Conservation (phyloP, 2,888 invertebrate genomes). For the Rugalucina vietnamica region DNA sequence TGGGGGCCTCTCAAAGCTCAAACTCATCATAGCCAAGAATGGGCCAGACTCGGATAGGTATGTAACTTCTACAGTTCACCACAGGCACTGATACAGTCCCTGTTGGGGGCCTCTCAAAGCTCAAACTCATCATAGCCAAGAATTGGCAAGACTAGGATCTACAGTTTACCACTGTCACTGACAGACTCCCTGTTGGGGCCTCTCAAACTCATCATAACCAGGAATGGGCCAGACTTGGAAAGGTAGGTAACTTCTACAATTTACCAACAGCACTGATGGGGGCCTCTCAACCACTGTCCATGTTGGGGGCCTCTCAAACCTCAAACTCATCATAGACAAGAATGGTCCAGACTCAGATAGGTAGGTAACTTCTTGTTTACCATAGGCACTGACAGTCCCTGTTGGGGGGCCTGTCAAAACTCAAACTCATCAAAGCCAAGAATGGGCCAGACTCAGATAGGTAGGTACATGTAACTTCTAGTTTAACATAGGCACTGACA, state of each 20-base stretch:
- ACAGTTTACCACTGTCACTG: conserved; percentile 97
- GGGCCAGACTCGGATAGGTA: conserved; percentile 95
- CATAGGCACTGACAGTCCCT: conserved; percentile 96
- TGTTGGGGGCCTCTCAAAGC: conserved; percentile 94
- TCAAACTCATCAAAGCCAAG: conserved; percentile 94
- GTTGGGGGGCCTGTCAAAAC: conserved; percentile 94
- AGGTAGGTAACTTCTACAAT: conserved; percentile 89
- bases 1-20: conserved; percentile 94
- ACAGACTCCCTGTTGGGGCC: conserved; percentile 96
- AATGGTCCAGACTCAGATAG: conserved; percentile 96
- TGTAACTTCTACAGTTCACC: conserved; percentile 90
- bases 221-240: conserved; percentile 96
- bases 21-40: conserved; percentile 94
- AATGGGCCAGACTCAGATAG: conserved; percentile 96
- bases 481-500: conserved; percentile 96
- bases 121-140: conserved; percentile 94
- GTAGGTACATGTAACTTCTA: conserved; percentile 88
- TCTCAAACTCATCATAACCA: conserved; percentile 94
- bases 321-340: conserved; percentile 94
- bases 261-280: conserved; percentile 97
- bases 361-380: conserved; percentile 98
- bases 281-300: conserved; percentile 96
- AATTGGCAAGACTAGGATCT: conserved; percentile 96
- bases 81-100: conserved; percentile 97
- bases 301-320: conserved; percentile 94